These are phyloP conservation scores for Choreutis nemorana DNA, from an alignment of 2,888 invertebrate species.

Conservation along the genomic window DNA sequence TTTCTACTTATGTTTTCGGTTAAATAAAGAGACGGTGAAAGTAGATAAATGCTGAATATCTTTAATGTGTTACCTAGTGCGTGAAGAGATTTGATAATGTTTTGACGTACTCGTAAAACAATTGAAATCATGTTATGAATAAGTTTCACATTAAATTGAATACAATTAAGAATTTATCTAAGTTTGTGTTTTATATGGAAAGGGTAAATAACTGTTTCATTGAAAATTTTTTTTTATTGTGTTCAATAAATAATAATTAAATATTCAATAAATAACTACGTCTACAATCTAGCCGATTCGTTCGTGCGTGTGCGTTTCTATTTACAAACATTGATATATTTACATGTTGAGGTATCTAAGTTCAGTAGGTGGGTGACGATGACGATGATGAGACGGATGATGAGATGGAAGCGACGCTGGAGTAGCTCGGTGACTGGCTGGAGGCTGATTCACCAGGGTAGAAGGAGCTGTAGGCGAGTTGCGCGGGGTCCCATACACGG, in stretches of 20 bases:
- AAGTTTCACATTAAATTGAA: background rate
- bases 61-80: too few relatives aligned
- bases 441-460: constrained; percentile 71
- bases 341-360: constrained; percentile 26
- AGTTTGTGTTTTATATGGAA: too few relatives aligned
- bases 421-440: constrained; percentile 64
- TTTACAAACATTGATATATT: constrained; percentile 26
- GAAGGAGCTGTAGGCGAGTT: constrained; percentile 75
- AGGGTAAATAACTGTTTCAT: background rate
- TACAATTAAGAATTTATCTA: too few relatives aligned
- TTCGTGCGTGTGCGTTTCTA: constrained; percentile 33
- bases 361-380: constrained; percentile 33
- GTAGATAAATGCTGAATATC: too few relatives aligned
- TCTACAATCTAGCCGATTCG: constrained; percentile 46
- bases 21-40: too few relatives aligned
- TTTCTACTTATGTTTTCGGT: too few relatives aligned
- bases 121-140: background rate
- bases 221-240: constrained; percentile 38
- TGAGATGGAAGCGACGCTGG: constrained; percentile 54
- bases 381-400: constrained; percentile 42
- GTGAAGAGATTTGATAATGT: too few relatives aligned
- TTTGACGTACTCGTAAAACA: background rate
- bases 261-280: constrained; percentile 54
- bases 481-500: constrained; percentile 77
- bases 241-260: constrained; percentile 56